Base-by-base conservation (phyloP, 2,113 vertebrate genomes). In the Dromas ardeola region DNA sequence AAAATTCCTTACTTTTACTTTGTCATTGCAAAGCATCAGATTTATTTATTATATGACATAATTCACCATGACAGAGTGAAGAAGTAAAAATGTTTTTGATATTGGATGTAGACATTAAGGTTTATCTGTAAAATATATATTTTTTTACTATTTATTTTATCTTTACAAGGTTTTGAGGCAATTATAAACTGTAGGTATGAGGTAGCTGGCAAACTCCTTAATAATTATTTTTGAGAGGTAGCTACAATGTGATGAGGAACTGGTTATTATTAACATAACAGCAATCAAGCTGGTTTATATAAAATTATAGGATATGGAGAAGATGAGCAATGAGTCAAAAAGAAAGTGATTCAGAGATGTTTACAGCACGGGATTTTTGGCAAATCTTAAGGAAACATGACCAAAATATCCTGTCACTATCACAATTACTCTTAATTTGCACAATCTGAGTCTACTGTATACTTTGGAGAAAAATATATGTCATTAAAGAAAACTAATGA, bases 401-500 rank as follows among this genome's bases (percentile, higher is more conserved):
- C 52, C 87, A 86, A 74, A 94, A 82, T 59, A 40, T 52, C 43
- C 11, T 84, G 93, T 79, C 91, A 88, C 71, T 89, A 61, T 34
- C 88, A 78, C 66, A 96, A 94, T 96, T 97, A 93, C 67, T 84
- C 59, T 42, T 78, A 81, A 93, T 94, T 92, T 96, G 49, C 66
- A 91, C 38, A 52, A 70, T 73, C 52, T 86, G 82, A 95, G 40
- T 40, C 47, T 86, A 47, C 13, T 25, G 10, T 47, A 81, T 76
- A 52, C 45, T 97, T 53, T 66, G 63, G 73, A 88, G 90, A 88
- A 97, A 97, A 95, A 82, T 38, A 53, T 7, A 56, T 52, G 63
- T 55, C 52, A 87, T 90, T 90, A 82, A 47, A 73, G 29, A 82
- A 95, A 96, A 87, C 96, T 91, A 97, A 95, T 92, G 67, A 86